Evolutionary conservation across 2,888 invertebrate genomes (phyloP).

Genomic region (Caenorhabditis uteleia): DNA sequence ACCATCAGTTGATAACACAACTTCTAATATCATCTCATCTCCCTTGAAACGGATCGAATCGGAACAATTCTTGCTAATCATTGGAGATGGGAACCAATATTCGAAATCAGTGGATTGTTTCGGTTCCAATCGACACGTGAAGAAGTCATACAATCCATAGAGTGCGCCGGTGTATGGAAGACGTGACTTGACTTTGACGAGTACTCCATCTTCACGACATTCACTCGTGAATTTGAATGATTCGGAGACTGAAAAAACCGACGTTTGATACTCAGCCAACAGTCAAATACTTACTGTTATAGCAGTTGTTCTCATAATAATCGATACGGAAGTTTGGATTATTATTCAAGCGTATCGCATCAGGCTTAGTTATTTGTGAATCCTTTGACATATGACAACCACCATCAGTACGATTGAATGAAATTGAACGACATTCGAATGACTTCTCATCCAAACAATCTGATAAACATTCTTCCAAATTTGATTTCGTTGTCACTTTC

Average conservation of each 20-base stretch:
- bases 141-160: constrained; percentile 70
- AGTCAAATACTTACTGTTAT: constrained; percentile 59
- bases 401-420: constrained; percentile 69
- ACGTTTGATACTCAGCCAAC: background rate
- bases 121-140: constrained; percentile 69
- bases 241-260: constrained; percentile 58
- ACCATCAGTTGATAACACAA: constrained; percentile 69
- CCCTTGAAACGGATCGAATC: constrained; percentile 68
- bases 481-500: constrained; percentile 33
- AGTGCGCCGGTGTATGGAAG: constrained; percentile 69
- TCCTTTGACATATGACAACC: constrained; percentile 67
- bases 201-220: constrained; percentile 64
- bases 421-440: constrained; percentile 67
- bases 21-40: constrained; percentile 66
- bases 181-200: constrained; percentile 60
- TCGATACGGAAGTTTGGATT: constrained; percentile 70
- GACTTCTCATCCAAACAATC: constrained; percentile 65
- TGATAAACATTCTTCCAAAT: constrained; percentile 67
- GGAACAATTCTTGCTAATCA: constrained; percentile 64
- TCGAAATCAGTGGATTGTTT: constrained; percentile 61
- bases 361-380: constrained; percentile 67
- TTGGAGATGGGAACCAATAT: constrained; percentile 68
- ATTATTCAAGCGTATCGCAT: constrained; percentile 66
- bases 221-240: constrained; percentile 65
- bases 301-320: constrained; percentile 70